A percentile compares a stretch with the other conserved stretches of the same genome.
phyloP scores from a whole-genome alignment of 2,797 vertebrate species.

The Coendou prehensilis region DNA sequence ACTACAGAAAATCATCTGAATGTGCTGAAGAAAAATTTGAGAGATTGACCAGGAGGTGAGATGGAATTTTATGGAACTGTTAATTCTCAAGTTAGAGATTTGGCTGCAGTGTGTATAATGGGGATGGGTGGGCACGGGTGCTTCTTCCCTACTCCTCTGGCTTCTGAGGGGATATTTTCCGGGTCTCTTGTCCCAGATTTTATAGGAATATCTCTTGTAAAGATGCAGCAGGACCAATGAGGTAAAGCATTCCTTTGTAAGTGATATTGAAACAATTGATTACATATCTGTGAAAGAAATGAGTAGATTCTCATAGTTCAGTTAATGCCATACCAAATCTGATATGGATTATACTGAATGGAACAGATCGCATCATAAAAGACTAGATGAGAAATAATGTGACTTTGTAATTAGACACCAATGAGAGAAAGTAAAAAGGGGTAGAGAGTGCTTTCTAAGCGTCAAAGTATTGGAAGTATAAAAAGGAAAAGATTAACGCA shows the following conservation, averaged over 20 bases:
- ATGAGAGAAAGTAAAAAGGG: not conserved
- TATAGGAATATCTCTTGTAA: not conserved
- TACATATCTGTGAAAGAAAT: not conserved
- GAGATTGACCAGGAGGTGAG: not conserved
- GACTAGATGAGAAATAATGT: not conserved
- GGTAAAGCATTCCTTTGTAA: not conserved
- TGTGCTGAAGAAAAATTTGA: not conserved
- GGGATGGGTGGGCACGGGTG: accelerated
- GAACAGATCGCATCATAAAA: not conserved
- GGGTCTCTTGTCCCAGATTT: not conserved
- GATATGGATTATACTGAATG: not conserved
- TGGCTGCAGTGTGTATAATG: not conserved
- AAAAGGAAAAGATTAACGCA: not conserved
- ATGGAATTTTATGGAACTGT: not conserved
- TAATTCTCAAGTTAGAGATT: not conserved
- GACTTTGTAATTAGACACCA: not conserved
- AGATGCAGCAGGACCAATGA: not conserved
- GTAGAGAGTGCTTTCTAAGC: not conserved
- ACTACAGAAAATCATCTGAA: not conserved
- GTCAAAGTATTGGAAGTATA: not conserved
- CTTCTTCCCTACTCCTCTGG: not conserved
- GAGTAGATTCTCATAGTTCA: not conserved
- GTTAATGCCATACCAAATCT: not conserved
- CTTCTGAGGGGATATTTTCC: not conserved
- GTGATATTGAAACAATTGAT: not conserved